phyloP scores from a whole-genome alignment of 1,140 invertebrate species.

The Bombus balteatus region DNA sequence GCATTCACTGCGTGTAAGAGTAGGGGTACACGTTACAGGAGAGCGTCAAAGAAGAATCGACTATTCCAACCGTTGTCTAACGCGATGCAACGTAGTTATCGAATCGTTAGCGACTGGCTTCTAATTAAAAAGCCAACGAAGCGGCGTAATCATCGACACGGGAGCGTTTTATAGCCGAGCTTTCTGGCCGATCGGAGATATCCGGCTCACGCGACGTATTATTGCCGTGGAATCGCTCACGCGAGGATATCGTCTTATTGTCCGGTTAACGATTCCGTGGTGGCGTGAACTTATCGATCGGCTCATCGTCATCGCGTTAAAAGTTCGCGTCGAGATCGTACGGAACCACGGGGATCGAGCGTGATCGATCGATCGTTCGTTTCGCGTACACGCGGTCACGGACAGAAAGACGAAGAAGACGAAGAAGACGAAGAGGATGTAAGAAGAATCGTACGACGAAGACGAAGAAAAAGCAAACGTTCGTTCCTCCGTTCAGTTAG shows the following conservation, averaged over 20 bases:
- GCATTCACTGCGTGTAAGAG: neutral
- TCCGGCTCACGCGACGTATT: constrained; percentile 56
- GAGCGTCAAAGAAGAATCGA: neutral
- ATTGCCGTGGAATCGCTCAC: constrained; percentile 44
- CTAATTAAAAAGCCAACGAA: constrained; percentile 67
- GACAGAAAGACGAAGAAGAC: neutral
- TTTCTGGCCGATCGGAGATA: constrained; percentile 51
- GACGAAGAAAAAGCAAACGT: constrained; percentile 7
- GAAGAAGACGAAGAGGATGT: neutral
- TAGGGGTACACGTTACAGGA: too few species aligned
- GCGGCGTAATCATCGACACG: constrained; percentile 27
- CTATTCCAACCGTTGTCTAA: neutral
- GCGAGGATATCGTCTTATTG: constrained; percentile 55
- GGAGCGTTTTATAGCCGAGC: constrained; percentile 39
- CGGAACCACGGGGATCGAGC: constrained; percentile 24
- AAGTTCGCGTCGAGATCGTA: constrained; percentile 42
- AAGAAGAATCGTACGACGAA: constrained; percentile 2
- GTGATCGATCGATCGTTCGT: constrained; percentile 50
- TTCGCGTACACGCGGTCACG: constrained; percentile 31
- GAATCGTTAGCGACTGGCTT: constrained; percentile 50
- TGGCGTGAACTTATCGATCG: constrained; percentile 52
- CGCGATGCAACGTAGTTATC: neutral
- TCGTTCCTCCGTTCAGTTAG: constrained; percentile 15
- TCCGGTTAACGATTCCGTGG: constrained; percentile 52
- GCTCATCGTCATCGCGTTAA: constrained; percentile 54